Base-by-base conservation (phyloP, 2,113 vertebrate species). In the Jacana jacana region DNA sequence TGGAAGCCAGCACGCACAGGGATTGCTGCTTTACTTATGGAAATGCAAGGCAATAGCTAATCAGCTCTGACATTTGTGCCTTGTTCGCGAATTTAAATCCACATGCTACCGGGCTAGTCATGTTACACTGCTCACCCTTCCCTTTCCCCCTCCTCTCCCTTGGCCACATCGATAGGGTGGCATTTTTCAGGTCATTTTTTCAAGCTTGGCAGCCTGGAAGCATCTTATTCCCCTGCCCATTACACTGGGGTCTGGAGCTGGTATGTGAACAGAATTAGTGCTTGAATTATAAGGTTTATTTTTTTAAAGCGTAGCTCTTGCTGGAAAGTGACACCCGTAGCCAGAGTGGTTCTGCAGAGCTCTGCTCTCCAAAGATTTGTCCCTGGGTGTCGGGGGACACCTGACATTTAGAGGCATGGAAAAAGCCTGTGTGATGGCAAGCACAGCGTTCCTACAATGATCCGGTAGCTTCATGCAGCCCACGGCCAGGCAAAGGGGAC, bases 41-140 rank as follows among this genome's bases (percentile, higher is more conserved):
- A 90, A 91, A 91, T 73, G 42, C 24, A 2, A 57, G 70, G 89
- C 46, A 17, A 31, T 17, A 55, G 93, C 88, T 95, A 48, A 70
- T 7, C 91, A 27, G 70, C 35, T 35, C 80, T 93, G 97, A 82
- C 91, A 95, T 94, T 92, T 88, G 77, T 31, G 85, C 66, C 61
- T 71, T 30, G 73, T 25, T 88, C 2, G 14, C 35, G 66, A 89
- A 70, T 89, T 78, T 57, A 48, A 48, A 84, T 70, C 30, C 33
- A 17, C n/a, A 7, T 10, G 16, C 55, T 55, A 3, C 3, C 20
- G 35, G 48, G 37, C 1, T 88, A 6, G 68, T 60, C 39, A 0
- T 23, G 55, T 79, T 31, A 19, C 35, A 9, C 3, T 0, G 35
- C 61, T 19, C 18, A 20, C 30, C 71, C 37, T 71, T 30, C 25